phyloP scores from a whole-genome alignment of 1,140 invertebrate genomes.

The Leptonema lineaticorne region DNA sequence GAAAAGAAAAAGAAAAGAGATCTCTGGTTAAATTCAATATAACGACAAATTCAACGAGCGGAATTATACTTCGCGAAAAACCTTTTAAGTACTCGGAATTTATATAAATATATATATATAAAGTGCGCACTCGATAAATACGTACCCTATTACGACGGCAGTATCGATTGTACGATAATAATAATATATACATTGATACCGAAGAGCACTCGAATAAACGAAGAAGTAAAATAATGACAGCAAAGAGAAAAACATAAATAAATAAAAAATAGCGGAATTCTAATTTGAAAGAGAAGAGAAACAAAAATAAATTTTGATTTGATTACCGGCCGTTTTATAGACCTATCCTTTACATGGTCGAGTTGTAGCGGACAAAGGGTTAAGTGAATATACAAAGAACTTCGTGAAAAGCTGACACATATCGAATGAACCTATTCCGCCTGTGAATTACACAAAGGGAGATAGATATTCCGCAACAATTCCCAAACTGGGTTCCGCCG shows the following conservation, averaged over 20 bases:
- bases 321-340: background rate
- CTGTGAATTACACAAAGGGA: background rate
- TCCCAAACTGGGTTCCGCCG: background rate
- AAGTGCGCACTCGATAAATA: no score
- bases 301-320: background rate
- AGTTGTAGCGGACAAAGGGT: background rate
- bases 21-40: slow-evolving; percentile 12
- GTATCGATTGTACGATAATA: no score
- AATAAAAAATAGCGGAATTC: no score
- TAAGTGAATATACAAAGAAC: slow-evolving; percentile 3
- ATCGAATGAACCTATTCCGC: slow-evolving; percentile 1
- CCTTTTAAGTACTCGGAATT: background rate
- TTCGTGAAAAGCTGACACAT: background rate
- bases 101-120: no score
- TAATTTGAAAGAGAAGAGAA: no score
- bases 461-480: background rate
- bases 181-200: no score
- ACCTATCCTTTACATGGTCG: background rate
- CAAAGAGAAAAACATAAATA: no score
- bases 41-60: slow-evolving; percentile 11
- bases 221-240: no score
- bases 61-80: slow-evolving; percentile 9
- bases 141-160: no score
- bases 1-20: background rate
- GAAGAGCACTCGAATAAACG: no score